Evolutionary conservation across 2,888 invertebrate genomes (phyloP), one percentile per base, ranked within the genome.

Genomic region (Aphidoletes aphidimyza): DNA sequence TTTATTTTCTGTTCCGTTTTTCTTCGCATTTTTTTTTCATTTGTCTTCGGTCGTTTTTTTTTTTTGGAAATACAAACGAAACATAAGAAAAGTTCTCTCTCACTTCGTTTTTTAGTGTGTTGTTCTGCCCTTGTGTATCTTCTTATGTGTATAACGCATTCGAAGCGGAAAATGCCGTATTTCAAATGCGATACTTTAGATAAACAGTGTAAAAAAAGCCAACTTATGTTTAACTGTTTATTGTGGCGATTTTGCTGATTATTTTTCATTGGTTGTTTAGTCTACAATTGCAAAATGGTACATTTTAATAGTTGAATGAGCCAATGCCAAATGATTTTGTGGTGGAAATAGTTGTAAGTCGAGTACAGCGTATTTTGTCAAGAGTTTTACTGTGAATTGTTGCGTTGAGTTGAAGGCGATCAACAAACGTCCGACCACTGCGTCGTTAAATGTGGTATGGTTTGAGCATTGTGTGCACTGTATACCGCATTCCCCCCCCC

Each of bases 191-290:
- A 37, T 81, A 81, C 81, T 11, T 36, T 54, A 30, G 17, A 69
- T 30, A 14, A 30, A 30, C 14, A 69, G 17, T 14, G 0, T 22
- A 30, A 14, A 69, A 30, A 9, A 30, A 69, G 34, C 3, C 36
- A 37, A 81, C 37, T 37, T 81, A 22, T 81, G 81, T 81, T 37
- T 81, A 6, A 36, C 11, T 69, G 69, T 69, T 81, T 37, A 37
- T 81, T 81, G 81, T 81, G 36, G 37, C 37, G 81, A 81, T 81
- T 81, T 81, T 37, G 22, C 37, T 81, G 81, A 81, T 81, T 81
- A 81, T 81, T 81, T 69, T 69, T 69, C 69, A 69, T 69, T 36
- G 69, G 11, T 69, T 69, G 69, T 36, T 69, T 69, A 69, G 69
- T 30, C 5, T 69, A 30, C 69, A 69, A 69, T 69, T 30, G 69